Percentiles rank a stretch among this genome's conserved stretches.
phyloP scores from a whole-genome alignment of 2,797 vertebrate species.

The Tapera naevia region DNA sequence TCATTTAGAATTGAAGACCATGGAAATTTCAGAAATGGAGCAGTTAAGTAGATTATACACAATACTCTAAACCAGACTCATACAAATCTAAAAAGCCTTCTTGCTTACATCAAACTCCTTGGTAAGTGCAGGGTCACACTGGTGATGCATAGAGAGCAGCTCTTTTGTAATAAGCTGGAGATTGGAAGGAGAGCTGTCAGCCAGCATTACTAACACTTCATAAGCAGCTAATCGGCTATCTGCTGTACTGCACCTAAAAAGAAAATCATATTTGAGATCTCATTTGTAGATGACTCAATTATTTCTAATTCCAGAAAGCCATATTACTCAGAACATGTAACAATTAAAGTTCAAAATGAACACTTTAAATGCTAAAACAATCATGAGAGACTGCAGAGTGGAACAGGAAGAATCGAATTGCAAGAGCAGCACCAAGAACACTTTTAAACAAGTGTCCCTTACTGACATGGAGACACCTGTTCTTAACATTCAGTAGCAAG shows the following conservation, averaged over 20 bases:
- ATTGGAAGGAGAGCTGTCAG: conserved; percentile 93
- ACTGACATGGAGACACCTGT: background rate
- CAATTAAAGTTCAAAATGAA: background rate
- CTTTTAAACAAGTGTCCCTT: background rate
- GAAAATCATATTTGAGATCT: conserved; percentile 3
- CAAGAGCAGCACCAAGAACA: background rate
- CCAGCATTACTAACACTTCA: conserved; percentile 96
- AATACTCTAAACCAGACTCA: background rate
- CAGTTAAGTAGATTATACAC: background rate
- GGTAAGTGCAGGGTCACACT: conserved; percentile 92
- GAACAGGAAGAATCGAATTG: background rate
- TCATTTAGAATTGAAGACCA: background rate
- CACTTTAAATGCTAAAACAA: background rate
- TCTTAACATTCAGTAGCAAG: background rate
- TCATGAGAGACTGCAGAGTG: background rate
- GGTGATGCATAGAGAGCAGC: conserved; percentile 97
- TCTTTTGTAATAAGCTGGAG: conserved; percentile 93
- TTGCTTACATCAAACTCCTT: conserved; percentile 96
- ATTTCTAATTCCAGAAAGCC: conserved; percentile 18
- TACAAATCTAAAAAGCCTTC: background rate
- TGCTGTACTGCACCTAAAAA: conserved; percentile 92
- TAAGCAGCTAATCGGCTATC: conserved; percentile 96
- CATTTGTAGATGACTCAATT: background rate
- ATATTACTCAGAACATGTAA: background rate
- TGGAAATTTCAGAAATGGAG: background rate